Percentiles rank a stretch among this genome's conserved stretches.
Conservation (phyloP, 2,888 invertebrate species). For the Oscheius onirici region DNA sequence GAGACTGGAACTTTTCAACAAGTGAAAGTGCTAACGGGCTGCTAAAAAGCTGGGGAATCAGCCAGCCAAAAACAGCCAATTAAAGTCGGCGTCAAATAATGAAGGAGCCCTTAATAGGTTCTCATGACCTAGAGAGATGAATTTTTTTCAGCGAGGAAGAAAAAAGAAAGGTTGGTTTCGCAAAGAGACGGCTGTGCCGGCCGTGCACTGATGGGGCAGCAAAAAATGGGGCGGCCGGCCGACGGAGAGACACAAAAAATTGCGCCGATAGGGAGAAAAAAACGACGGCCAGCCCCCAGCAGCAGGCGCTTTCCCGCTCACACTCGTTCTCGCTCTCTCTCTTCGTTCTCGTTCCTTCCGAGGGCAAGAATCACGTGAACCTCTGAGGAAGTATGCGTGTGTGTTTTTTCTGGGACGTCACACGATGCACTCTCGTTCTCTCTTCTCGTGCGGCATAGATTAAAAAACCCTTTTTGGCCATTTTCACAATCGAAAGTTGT, state of each 20-base stretch:
- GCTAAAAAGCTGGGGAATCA: too few species aligned
- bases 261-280: constrained; percentile 32
- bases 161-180: neutral
- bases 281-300: constrained; percentile 12
- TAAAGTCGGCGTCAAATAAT: constrained; percentile 26
- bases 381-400: too few species aligned
- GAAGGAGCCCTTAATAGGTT: constrained; percentile 1
- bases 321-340: neutral
- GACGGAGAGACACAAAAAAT: constrained; percentile 29
- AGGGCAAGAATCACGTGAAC: too few species aligned
- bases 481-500: neutral
- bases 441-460: neutral
- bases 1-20: too few species aligned
- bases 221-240: constrained; percentile 29
- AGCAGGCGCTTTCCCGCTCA: constrained; percentile 11
- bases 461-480: neutral
- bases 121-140: constrained; percentile 8
- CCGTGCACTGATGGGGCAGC: constrained; percentile 28
- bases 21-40: too few species aligned
- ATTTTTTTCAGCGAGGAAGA: neutral
- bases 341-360: neutral
- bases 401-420: too few species aligned
- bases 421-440: neutral
- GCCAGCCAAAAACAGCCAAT: constrained; percentile 34
- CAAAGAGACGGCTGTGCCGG: constrained; percentile 12